phyloP scores from a whole-genome alignment of 2,797 vertebrate genomes.

The Scolopax rusticola region DNA sequence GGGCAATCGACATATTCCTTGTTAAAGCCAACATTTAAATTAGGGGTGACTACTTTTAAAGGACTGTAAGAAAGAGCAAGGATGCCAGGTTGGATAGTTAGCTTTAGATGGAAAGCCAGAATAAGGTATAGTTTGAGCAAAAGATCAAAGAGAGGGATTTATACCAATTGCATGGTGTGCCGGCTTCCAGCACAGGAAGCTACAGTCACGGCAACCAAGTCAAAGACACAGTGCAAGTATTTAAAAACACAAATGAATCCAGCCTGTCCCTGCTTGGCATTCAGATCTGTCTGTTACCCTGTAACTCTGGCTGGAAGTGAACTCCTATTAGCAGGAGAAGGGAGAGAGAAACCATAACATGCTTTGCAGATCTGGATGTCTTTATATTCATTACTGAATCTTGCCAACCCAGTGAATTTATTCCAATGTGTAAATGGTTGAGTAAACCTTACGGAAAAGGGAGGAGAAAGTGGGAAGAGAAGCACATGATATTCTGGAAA shows the following conservation, averaged over 20 bases:
- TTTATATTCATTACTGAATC: background rate
- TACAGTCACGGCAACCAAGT: background rate
- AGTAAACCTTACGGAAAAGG: background rate
- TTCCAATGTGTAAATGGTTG: background rate
- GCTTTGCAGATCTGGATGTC: background rate
- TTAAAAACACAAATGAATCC: slow-evolving; percentile 38
- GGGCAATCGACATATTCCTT: background rate
- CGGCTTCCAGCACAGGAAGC: slow-evolving; percentile 20
- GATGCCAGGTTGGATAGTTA: background rate
- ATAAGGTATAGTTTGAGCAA: slow-evolving; percentile 21
- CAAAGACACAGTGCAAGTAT: slow-evolving; percentile 11
- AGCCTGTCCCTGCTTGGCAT: slow-evolving; percentile 29
- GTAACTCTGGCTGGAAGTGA: background rate
- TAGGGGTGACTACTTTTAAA: background rate
- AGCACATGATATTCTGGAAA: background rate
- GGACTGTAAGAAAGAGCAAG: background rate
- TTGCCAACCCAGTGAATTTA: background rate
- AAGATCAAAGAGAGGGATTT: slow-evolving; percentile 25
- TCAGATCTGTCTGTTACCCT: background rate
- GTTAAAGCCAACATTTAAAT: slow-evolving; percentile 13
- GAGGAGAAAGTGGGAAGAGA: background rate
- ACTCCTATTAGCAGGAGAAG: background rate
- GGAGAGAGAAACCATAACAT: background rate
- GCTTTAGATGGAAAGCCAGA: slow-evolving; percentile 22
- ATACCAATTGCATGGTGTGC: background rate